Evolutionary conservation across 35 echinoderm and acorn worm genomes (phyloP).

Genomic region (Nesometra sesokonis): DNA sequence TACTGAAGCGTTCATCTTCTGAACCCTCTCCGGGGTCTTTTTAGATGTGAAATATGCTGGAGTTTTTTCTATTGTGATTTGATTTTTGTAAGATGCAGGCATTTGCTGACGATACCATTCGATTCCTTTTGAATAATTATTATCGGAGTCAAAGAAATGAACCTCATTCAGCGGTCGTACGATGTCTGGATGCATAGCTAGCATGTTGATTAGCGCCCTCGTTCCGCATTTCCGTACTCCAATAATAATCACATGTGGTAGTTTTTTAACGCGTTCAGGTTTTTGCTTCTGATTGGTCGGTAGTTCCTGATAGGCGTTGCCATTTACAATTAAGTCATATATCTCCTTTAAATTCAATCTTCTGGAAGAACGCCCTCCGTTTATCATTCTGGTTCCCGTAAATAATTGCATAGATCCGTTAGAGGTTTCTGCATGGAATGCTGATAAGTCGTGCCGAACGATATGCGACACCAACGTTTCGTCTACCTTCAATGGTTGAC

Average conservation of each 20-base stretch:
- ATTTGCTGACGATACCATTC: conserved; percentile 77
- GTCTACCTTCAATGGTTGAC: not conserved
- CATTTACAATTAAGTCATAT: not conserved
- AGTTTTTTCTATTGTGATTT: conserved; percentile 89
- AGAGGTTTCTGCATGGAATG: not conserved
- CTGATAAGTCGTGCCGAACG: not conserved
- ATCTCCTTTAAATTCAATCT: not conserved
- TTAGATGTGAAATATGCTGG: conserved; percentile 75
- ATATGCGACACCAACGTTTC: not conserved
- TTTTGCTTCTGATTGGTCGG: not conserved
- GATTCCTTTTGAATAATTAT: conserved; percentile 52
- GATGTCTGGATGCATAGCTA: conserved; percentile 72
- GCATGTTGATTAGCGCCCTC: conserved; percentile 86
- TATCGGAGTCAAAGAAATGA: conserved; percentile 75
- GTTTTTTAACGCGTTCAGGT: conserved; percentile 13
- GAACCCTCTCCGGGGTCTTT: conserved; percentile 46
- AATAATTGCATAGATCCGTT: not conserved
- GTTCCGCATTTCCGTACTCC: conserved; percentile 94
- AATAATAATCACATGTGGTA: conserved; percentile 81
- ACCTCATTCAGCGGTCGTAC: conserved; percentile 55
- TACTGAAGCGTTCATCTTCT: conserved; percentile 51
- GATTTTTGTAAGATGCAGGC: conserved; percentile 61
- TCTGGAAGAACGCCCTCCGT: not conserved
- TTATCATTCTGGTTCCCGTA: not conserved
- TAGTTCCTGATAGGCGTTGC: not conserved